These are phyloP conservation scores for Cisticola juncidis DNA, from an alignment of 2,113 vertebrate species.

Conservation along the genomic window DNA sequence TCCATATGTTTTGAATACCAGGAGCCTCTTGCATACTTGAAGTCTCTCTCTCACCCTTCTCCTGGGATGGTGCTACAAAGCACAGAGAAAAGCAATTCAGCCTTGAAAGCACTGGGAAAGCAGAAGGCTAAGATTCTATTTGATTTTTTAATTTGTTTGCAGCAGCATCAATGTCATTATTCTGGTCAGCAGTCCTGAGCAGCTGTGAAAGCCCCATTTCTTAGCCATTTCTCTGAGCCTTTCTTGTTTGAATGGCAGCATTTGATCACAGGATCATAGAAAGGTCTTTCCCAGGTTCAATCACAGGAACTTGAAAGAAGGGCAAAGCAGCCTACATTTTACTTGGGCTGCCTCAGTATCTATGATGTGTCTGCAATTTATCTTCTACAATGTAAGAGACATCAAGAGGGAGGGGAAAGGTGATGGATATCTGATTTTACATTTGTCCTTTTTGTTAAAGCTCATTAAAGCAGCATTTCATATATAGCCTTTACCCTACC, in stretches of 20 bases:
- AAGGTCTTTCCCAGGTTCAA: conserved; percentile 34
- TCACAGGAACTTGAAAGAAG: conserved; percentile 28
- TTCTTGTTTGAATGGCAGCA: conserved; percentile 25
- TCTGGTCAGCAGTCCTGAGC: background rate
- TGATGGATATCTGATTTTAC: background rate
- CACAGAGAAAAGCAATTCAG: background rate
- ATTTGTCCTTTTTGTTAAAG: conserved; percentile 11
- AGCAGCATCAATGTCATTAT: background rate
- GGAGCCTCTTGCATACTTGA: background rate
- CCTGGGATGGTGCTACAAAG: background rate
- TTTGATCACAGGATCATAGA: conserved; percentile 48
- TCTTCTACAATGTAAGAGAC: background rate
- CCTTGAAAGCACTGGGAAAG: background rate
- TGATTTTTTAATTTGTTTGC: background rate
- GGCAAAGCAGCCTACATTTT: conserved; percentile 4
- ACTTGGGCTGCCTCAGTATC: background rate
- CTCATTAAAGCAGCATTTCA: conserved; percentile 22
- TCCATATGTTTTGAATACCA: background rate
- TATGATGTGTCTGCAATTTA: conserved; percentile 20
- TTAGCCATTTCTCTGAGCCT: background rate
- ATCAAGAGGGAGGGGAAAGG: conserved; percentile 31
- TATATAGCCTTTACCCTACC: background rate
- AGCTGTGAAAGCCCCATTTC: background rate
- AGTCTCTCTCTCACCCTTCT: background rate
- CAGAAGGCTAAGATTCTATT: background rate